Conservation (phyloP, 2,888 invertebrate genomes). For the Acanthosepion lycidas region DNA sequence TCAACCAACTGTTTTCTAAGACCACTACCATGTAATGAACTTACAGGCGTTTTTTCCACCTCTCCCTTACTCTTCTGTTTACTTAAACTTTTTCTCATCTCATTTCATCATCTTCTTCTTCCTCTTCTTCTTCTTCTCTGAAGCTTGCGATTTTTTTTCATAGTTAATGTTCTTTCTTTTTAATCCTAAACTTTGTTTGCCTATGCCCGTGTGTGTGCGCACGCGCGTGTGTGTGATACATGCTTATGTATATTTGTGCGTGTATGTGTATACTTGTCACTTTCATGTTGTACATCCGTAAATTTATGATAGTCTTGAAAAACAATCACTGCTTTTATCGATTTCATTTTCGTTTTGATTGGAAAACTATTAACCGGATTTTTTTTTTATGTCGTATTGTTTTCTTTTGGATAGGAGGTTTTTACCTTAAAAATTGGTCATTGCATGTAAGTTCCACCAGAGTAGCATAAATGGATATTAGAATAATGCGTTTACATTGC, state of each 20-base stretch:
- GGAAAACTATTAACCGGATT: no score
- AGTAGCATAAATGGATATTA: no score
- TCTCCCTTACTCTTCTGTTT: neutral
- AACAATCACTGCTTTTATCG: no score
- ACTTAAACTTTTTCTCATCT: neutral
- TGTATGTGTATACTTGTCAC: neutral
- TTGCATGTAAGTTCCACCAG: no score
- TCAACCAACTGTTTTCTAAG: constrained; percentile 18
- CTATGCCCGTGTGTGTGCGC: neutral
- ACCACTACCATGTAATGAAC: neutral
- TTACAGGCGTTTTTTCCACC: neutral
- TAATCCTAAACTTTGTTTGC: neutral
- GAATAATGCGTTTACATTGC: no score
- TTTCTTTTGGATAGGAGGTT: no score
- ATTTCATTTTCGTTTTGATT: no score
- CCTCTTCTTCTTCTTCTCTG: neutral
- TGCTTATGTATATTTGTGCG: neutral
- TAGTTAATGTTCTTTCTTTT: neutral
- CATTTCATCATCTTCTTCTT: neutral
- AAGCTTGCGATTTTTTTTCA: neutral
- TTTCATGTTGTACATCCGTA: no score
- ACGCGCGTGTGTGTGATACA: no score
- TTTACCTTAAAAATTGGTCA: no score
- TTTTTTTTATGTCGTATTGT: no score
- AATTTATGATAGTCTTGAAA: no score